Conservation (phyloP, 1,140 invertebrate genomes). For the Cyclargus thomasi region DNA sequence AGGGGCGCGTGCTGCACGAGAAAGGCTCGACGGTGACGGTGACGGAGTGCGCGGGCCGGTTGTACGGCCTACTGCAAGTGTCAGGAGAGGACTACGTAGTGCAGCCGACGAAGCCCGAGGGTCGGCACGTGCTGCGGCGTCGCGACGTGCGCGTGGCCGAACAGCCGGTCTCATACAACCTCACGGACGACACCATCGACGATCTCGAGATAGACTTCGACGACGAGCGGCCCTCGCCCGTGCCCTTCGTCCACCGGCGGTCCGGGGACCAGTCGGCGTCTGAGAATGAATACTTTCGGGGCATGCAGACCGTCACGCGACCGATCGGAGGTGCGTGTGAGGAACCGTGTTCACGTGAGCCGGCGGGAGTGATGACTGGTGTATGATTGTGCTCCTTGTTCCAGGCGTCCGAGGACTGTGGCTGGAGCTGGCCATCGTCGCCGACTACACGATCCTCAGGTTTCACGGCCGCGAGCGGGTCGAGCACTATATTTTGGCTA, state of each 20-base stretch:
- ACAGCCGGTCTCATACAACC: slow-evolving; percentile 47
- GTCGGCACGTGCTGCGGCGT: slow-evolving; percentile 49
- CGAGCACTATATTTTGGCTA: slow-evolving; percentile 82
- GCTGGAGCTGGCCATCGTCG: slow-evolving; percentile 82
- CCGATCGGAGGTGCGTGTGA: slow-evolving; percentile 59
- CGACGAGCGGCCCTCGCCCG: slow-evolving; percentile 37
- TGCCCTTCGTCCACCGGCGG: slow-evolving; percentile 42
- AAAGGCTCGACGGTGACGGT: slow-evolving; percentile 51
- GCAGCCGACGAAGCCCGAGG: slow-evolving; percentile 45
- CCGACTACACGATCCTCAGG: slow-evolving; percentile 81
- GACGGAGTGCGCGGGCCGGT: slow-evolving; percentile 59
- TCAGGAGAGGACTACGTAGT: slow-evolving; percentile 56
- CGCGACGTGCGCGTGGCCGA: slow-evolving; percentile 55
- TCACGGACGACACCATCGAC: slow-evolving; percentile 57
- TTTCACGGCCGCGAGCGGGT: slow-evolving; percentile 81
- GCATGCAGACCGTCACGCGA: slow-evolving; percentile 44
- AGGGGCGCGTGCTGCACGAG: slow-evolving; percentile 50
- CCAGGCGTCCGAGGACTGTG: slow-evolving; percentile 71
- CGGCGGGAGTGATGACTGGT: slow-evolving; percentile 24
- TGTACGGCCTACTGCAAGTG: slow-evolving; percentile 61
- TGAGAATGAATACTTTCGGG: slow-evolving; percentile 46
- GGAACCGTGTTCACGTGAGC: slow-evolving; percentile 20
- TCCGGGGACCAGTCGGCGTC: slow-evolving; percentile 40
- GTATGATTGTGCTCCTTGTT: slow-evolving; percentile 47
- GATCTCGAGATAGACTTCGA: slow-evolving; percentile 64